Evolutionary conservation across 2,797 vertebrate genomes (phyloP), one percentile per base, ranked within the genome.

Genomic region (Oryzias dopingdopingensis): DNA sequence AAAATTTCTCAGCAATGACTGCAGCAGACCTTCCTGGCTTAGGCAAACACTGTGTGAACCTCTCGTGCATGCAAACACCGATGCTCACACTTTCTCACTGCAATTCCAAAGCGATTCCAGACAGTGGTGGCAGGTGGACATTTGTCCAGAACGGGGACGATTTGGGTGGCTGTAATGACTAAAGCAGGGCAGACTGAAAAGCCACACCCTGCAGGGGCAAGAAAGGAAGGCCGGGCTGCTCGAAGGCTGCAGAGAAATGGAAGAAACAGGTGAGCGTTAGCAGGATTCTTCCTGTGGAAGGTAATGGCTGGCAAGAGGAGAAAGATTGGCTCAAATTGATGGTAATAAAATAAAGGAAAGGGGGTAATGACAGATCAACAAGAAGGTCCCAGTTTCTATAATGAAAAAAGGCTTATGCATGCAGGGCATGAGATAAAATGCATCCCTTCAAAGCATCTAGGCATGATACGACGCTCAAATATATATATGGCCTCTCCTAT

Each of bases 231-330:
- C 73, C 49, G 24, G 62, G 56, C 62, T 72, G 72, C 72, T 59
- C 4, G 55, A 49, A 53, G 48, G 20, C 52, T 61, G 52, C 52
- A 29, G 55, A 61, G 71, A 80, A 76, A 88, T 86, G 83, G 60
- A 67, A 85, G 82, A 86, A 87, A 83, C 88, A 86, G 86, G 84
- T 87, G 84, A 82, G 70, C 44, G 62, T 67, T 46, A 56, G 65
- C 20, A 13, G 58, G 72, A 80, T 85, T 83, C 74, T 64, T 79
- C 53, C 69, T 56, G 57, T 66, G 68, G 29, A 62, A 80, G 67
- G 78, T 76, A 71, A 76, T 58, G 51, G 59, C 61, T 70, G 72
- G 70, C 65, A 47, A 12, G 41, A 51, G 52, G 65, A 67, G 62
- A 58, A 70, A 61, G 17, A 23, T 62, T 76, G 76, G 48, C 69